Evolutionary conservation across 2,797 vertebrate species (phyloP).

Genomic region (Eutrigla gurnardus): DNA sequence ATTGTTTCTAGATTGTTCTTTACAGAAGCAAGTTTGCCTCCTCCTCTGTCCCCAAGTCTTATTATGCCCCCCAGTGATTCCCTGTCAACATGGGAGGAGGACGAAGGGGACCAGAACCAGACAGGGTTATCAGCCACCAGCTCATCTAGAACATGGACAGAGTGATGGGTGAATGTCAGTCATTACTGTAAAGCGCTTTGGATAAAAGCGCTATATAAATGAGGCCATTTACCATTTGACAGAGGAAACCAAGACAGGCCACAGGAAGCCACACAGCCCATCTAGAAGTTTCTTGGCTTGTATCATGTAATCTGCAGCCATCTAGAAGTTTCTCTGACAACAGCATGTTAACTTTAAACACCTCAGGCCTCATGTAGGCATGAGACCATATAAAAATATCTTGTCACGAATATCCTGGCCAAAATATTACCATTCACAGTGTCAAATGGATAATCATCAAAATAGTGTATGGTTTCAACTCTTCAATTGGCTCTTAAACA

Average conservation of each 20-base stretch:
- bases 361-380: background rate
- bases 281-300: background rate
- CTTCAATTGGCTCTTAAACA: too few species aligned
- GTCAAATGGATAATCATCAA: too few species aligned
- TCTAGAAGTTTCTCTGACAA: background rate
- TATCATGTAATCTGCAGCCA: too few species aligned
- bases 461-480: too few species aligned
- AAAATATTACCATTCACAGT: too few species aligned
- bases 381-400: too few species aligned
- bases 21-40: slow-evolving; percentile 20
- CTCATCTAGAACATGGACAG: slow-evolving; percentile 41
- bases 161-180: too few species aligned
- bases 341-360: slow-evolving; percentile 8
- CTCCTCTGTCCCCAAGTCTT: slow-evolving; percentile 3
- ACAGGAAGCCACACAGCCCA: background rate
- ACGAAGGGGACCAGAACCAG: slow-evolving; percentile 6
- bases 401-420: too few species aligned
- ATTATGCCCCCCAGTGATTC: slow-evolving; percentile 4
- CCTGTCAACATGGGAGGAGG: background rate
- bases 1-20: too few species aligned
- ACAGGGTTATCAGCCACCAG: slow-evolving; percentile 42
- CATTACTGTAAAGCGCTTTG: too few species aligned
- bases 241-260: slow-evolving; percentile 8
- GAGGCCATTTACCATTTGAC: too few species aligned
- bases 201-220: too few species aligned